Evolutionary conservation across 1,140 invertebrate species (phyloP), one percentile per base, ranked within the genome.

Genomic region (Nasonia vitripennis): DNA sequence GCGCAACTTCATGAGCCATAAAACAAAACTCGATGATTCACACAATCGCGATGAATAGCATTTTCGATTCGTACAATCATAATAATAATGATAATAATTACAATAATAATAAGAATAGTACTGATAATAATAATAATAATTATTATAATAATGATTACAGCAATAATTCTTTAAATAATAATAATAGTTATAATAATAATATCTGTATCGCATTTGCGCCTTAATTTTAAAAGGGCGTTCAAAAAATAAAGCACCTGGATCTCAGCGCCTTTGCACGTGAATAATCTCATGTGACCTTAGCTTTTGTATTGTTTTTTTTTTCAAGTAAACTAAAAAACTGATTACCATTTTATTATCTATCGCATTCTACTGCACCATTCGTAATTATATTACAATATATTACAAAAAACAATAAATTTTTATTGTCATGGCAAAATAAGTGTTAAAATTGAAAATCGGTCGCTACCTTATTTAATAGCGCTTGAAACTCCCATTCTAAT

Each of bases 351-450:
- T 78, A 51, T 37, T 84, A 31, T 48, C 48, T 2, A 11, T 84
- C 27, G 62, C 62, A 78, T 78, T 84, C 75, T 31, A 78, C 34
- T 55, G 6, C 37, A 45, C 55, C 14, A 51, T 78, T 27, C 37
- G 14, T 82, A 78, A 86, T 88, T 92, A 90, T 90, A 88, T 90
- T 92, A 93, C 91, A 93, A 88, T 92, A 93, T 92, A 91, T 89
- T 92, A 93, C 92, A 93, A 83, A 51, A 27, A 91, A 91, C 84
- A 90, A 91, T 91, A 90, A 89, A 90, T 87, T 74, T 87, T 92
- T 93, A 93, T 93, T 92, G 92, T 93, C 91, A 92, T 92, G 92
- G 91, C 91, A 93, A 93, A 89, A 88, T 87, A 86, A 89, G 90
- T 89, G 88, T 91, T 87, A 88, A 89, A 68, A 71, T 71, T 51